Base-by-base conservation (phyloP, 2,888 invertebrate species). In the Scaptomyza tumidula region DNA sequence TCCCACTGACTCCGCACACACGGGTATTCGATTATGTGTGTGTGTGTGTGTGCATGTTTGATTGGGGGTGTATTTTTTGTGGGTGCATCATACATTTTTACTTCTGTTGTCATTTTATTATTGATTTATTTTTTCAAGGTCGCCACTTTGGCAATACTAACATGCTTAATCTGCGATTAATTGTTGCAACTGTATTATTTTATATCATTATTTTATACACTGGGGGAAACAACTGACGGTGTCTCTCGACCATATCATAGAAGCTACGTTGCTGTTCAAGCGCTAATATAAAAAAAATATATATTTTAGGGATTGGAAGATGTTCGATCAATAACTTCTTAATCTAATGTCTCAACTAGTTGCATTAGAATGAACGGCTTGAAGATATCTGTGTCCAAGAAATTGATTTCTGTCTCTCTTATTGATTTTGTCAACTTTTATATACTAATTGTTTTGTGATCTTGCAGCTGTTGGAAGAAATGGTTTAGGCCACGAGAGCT, bases 401-500 rank as follows among this genome's bases (percentile, higher is more conserved):
- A 24, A 1, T 13, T 37, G 37, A n/a, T 14, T 11, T 37, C 6
- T n/a, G 13, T 9, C 11, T n/a, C 9, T 9, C 11, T 10, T 16
- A 41, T 41, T 43, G 37, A 3, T n/a, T 16, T n/a, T 43, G 6
- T 53, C 14, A 54, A 27, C 31, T 45, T 45, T 13, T 19, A 16
- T 9, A 41, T 53, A 49, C 39, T 48, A 11, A 7, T 33, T 3
- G 9, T 72, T 44, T 24, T 58, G 5, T 48, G 0, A 0, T 55
- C 19, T 93, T 93, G 53, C 92, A 98, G 98, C 92, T 96, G 97
- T 89, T 96, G 96, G 93, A 94, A 94, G 83, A 93, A 94, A 93
- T 95, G 95, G 91, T 95, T 95, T 90, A 93, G 96, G 63, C 95
- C 95, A 82, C 94, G 95, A 78, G 96, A 97, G 90, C 92, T 96